phyloP scores from a whole-genome alignment of 2,797 vertebrate species.

The Erpetoichthys calabaricus region DNA sequence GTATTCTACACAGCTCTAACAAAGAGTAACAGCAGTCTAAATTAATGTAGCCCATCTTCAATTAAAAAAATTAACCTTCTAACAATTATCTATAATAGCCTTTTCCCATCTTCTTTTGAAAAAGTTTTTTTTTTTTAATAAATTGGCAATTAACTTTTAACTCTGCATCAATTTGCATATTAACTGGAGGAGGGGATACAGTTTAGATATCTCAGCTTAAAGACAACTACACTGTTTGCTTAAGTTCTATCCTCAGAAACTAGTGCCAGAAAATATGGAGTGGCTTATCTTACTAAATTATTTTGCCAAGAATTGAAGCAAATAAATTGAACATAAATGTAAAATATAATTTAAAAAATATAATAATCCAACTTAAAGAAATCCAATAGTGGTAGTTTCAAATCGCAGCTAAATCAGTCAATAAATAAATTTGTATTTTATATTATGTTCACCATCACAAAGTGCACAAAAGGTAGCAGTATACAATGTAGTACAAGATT shows the following conservation, averaged over 20 bases:
- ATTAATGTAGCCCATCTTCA: conserved; percentile 52
- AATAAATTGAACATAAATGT: conserved; percentile 26
- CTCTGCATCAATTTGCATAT: conserved; percentile 46
- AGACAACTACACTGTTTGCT: neutral
- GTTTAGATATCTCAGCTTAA: conserved; percentile 20
- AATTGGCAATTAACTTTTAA: conserved; percentile 49
- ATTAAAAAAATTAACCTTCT: conserved; percentile 44
- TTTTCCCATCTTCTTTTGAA: conserved; percentile 21
- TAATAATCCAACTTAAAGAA: too few relatives aligned
- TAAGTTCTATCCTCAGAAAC: neutral
- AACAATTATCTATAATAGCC: conserved; percentile 39
- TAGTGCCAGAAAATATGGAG: neutral
- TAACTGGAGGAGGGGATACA: conserved; percentile 35
- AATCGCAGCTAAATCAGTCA: too few relatives aligned
- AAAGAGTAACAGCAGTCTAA: conserved; percentile 32
- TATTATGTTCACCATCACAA: too few relatives aligned
- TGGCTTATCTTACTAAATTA: conserved; percentile 21
- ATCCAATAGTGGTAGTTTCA: too few relatives aligned
- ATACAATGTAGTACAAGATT: too few relatives aligned
- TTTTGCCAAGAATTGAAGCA: conserved; percentile 28
- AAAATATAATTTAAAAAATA: too few relatives aligned
- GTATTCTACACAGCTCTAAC: conserved; percentile 27
- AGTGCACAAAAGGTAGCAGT: too few relatives aligned
- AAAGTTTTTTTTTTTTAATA: conserved; percentile 32
- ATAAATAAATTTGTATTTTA: too few relatives aligned